Base-by-base conservation (phyloP, 2,888 invertebrate species). In the Alloscopus bannaensis region DNA sequence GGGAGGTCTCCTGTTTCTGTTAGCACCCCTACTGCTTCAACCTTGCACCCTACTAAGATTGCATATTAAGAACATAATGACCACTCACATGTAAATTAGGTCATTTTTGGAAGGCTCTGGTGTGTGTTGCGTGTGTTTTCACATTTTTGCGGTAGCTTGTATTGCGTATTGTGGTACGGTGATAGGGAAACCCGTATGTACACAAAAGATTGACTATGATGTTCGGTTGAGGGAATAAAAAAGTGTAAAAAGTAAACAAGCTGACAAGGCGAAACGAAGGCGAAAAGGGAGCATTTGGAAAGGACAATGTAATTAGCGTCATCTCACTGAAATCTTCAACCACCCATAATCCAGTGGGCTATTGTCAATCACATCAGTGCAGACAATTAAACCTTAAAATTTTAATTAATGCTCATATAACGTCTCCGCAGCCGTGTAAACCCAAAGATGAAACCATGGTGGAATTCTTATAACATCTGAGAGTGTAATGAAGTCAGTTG, bases 271-370 rank as follows among this genome's bases (percentile, higher is more conserved):
- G 28, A 28, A 59, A 59, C 24, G 50, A 75, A 66, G 75, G 59
- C 60, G 75, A 60, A 76, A 75, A 64, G 62, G 40, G 40, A 50
- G 69, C 69, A 76, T 68, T 76, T 76, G 42, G 52, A 18, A 52
- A 68, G 62, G 62, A 76, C 75, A 75, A 59, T 65, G 66, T 68
- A 76, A 76, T 69, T 76, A 76, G 76, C 68, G 60, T 76, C 68
- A 68, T 68, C 76, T 62, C 60, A 62, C 52, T 68, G 68, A 69
- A 62, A 52, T 69, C 40, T 18, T 42, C 68, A 76, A 55, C 76
- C 76, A 76, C 76, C 76, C 76, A 76, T 52, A 76, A 60, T 66
- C 42, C 69, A 26, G 50, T n/a, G n/a, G 42, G 28, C 42, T 36
- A 28, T 68, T 76, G 76, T 76, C 76, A 76, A 76, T 76, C 76